Evolutionary conservation across 2,113 vertebrate species (phyloP).

Genomic region (Solenodon paradoxus): DNA sequence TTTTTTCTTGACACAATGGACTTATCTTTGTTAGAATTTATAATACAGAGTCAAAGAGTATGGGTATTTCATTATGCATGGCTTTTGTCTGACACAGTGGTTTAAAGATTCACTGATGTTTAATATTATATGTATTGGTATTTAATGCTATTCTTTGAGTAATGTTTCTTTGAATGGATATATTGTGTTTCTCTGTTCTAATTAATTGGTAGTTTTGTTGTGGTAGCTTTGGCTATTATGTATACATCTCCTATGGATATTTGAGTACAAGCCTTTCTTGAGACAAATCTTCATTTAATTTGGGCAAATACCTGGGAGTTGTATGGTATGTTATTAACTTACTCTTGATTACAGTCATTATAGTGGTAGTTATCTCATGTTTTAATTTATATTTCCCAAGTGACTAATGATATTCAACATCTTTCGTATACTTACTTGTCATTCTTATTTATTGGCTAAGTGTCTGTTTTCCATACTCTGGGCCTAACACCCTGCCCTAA

Average conservation of each 20-base stretch:
- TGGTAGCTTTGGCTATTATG: background rate
- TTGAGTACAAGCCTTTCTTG: background rate
- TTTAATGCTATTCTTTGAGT: background rate
- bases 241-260: background rate
- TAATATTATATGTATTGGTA: background rate
- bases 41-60: background rate
- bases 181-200: background rate
- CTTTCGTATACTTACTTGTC: too few relatives aligned
- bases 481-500: too few relatives aligned
- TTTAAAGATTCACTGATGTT: background rate
- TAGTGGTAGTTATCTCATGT: background rate
- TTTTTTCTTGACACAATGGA: background rate
- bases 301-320: background rate
- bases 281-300: background rate
- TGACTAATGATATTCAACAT: background rate
- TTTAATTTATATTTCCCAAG: too few relatives aligned
- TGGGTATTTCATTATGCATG: background rate
- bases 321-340: background rate
- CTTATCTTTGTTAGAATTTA: background rate
- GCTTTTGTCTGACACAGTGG: background rate
- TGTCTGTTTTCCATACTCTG: background rate
- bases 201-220: background rate
- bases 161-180: background rate
- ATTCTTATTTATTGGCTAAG: background rate
- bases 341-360: background rate